These are phyloP conservation scores for Ditula angustiorana DNA, from an alignment of 2,888 invertebrate species.

Conservation along the genomic window DNA sequence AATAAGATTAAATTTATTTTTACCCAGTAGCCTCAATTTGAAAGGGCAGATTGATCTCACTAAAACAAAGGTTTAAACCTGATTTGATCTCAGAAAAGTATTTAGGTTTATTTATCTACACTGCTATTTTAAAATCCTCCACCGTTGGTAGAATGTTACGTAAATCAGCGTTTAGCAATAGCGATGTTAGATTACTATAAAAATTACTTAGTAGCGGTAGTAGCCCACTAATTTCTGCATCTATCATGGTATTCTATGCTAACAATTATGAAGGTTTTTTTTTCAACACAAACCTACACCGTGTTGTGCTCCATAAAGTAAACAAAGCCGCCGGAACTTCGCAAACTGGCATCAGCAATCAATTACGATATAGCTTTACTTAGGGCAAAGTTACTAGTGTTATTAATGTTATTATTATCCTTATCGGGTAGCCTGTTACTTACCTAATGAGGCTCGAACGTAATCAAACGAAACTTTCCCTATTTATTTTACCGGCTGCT, in stretches of 20 bases:
- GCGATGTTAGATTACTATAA: too few relatives aligned
- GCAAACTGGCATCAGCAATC: constrained; percentile 22
- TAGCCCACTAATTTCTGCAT: not conserved
- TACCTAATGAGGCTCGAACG: constrained; percentile 24
- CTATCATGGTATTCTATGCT: not conserved
- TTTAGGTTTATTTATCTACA: too few relatives aligned
- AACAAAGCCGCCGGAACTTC: constrained; percentile 26
- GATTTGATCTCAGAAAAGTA: too few relatives aligned
- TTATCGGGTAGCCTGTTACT: constrained; percentile 11
- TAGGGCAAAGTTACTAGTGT: constrained; percentile 7
- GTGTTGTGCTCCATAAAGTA: constrained; percentile 11
- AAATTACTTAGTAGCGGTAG: too few relatives aligned
- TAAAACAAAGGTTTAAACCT: too few relatives aligned
- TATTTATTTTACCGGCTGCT: constrained; percentile 31
- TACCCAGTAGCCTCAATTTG: not conserved
- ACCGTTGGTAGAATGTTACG: too few relatives aligned
- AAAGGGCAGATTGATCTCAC: not conserved
- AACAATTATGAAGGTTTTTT: not conserved
- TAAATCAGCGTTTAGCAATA: too few relatives aligned
- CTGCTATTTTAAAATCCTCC: too few relatives aligned
- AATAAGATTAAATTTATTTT: not conserved
- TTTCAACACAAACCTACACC: not conserved
- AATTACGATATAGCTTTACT: constrained; percentile 21
- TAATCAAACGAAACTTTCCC: constrained; percentile 32
- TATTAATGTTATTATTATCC: constrained; percentile 25